These are phyloP conservation scores for Drosophila burlai DNA, from an alignment of 1,140 invertebrate species.

Conservation along the genomic window DNA sequence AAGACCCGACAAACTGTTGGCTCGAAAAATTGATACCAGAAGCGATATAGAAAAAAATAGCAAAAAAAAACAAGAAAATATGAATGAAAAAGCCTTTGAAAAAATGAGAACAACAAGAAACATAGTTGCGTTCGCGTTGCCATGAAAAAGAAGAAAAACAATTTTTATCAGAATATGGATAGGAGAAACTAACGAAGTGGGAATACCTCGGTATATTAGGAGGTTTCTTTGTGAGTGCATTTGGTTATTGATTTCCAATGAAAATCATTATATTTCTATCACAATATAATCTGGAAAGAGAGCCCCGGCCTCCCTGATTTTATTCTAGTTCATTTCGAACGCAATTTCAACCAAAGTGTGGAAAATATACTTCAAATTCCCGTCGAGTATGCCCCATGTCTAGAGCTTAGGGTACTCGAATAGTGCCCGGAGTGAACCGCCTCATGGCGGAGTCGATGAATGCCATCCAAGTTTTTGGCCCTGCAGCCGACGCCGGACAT, in stretches of 20 bases:
- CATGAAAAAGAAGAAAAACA: slow-evolving; percentile 23
- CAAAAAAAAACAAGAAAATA: slow-evolving; percentile 22
- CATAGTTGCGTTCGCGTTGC: slow-evolving; percentile 39
- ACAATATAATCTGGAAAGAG: too few relatives aligned
- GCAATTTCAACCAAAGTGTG: not conserved
- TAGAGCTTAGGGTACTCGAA: slow-evolving; percentile 13
- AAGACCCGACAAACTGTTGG: slow-evolving; percentile 37
- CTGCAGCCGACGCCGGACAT: slow-evolving; percentile 42
- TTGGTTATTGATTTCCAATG: not conserved
- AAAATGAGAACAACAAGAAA: slow-evolving; percentile 16
- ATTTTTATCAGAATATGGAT: not conserved
- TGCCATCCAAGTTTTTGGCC: slow-evolving; percentile 42
- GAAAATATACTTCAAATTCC: not conserved
- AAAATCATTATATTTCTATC: not conserved
- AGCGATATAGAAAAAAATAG: slow-evolving; percentile 30
- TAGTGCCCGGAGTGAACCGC: slow-evolving; percentile 9
- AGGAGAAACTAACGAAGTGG: not conserved
- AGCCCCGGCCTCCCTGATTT: too few relatives aligned
- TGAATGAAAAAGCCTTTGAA: slow-evolving; percentile 30
- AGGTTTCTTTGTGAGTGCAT: not conserved
- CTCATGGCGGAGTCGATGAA: slow-evolving; percentile 32
- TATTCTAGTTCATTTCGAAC: not conserved
- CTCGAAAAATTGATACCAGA: slow-evolving; percentile 27
- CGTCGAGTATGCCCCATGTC: too few relatives aligned
- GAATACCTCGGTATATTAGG: slow-evolving; percentile 1